Evolutionary conservation across 2,113 vertebrate genomes (phyloP).

Genomic region (Cyanocitta stelleri): DNA sequence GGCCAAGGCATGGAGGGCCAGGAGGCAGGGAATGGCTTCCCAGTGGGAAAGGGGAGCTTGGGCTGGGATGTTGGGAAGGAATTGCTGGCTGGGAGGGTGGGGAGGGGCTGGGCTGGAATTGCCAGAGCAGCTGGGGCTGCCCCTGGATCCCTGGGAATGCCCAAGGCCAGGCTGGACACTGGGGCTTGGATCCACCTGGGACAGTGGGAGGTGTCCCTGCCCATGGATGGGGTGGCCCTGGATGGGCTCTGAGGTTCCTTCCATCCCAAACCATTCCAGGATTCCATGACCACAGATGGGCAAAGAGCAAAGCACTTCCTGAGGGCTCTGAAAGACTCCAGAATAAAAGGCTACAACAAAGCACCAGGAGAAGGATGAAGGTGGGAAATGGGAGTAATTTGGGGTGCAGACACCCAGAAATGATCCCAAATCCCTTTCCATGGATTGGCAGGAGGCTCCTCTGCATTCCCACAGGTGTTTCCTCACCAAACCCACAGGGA

Average conservation of each 20-base stretch:
- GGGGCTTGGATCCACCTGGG: not conserved
- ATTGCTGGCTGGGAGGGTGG: not conserved
- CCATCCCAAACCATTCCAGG: not conserved
- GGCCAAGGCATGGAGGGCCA: no score
- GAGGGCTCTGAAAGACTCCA: not conserved
- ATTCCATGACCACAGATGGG: rapidly evolving
- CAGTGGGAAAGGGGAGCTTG: not conserved
- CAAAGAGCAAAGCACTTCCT: not conserved
- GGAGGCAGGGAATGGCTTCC: no score
- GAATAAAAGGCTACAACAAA: not conserved
- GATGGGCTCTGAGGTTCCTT: rapidly evolving
- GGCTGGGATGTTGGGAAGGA: not conserved
- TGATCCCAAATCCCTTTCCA: rapidly evolving
- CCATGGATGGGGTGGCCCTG: rapidly evolving
- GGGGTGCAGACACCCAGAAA: not conserved
- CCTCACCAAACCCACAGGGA: not conserved
- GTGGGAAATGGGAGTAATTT: rapidly evolving
- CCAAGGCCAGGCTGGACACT: not conserved
- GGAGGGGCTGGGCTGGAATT: not conserved
- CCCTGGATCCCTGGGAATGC: not conserved
- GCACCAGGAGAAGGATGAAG: not conserved
- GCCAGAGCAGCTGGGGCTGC: not conserved
- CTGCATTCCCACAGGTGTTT: not conserved
- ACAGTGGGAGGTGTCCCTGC: not conserved
- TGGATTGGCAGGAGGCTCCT: not conserved